A percentile compares a stretch with the other conserved stretches of the same genome.
Conservation (phyloP, 2,797 vertebrate species). For the Platyrinchus mystaceus region DNA sequence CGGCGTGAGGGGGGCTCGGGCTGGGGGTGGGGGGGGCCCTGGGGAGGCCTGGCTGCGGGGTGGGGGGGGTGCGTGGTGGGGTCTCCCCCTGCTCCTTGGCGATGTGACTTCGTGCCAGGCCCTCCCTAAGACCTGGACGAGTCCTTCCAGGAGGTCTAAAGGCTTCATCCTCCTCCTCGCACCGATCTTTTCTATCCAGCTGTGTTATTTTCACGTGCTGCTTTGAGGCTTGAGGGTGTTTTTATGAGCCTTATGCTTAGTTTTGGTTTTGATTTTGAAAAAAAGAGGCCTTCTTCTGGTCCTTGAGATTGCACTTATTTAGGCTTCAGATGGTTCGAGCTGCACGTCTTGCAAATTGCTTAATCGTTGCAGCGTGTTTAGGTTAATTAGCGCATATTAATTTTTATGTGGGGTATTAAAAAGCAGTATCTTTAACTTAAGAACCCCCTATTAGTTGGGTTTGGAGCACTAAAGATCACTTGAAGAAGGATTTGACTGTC, state of each 20-base stretch:
- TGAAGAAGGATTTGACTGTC: background rate
- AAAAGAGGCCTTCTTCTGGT: background rate
- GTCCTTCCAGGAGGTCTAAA: background rate
- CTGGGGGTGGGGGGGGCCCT: background rate
- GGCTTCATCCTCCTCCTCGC: accelerated
- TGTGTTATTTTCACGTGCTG: background rate
- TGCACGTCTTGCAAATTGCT: background rate
- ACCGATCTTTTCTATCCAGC: background rate
- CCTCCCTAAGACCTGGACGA: background rate
- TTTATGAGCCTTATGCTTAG: background rate
- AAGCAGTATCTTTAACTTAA: background rate
- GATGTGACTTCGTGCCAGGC: background rate
- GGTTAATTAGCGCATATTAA: background rate
- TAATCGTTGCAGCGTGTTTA: background rate
- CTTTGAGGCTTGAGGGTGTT: background rate
- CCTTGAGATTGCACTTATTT: background rate
- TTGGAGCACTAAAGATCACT: background rate
- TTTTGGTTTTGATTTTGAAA: background rate
- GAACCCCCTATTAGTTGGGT: background rate
- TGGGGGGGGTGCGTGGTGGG: background rate
- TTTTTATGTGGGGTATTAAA: background rate
- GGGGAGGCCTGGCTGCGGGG: background rate
- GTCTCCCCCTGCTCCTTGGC: background rate
- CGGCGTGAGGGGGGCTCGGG: background rate
- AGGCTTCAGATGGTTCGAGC: background rate